Base-by-base conservation (phyloP, 2,797 vertebrate genomes). In the Cossypha caffra region DNA sequence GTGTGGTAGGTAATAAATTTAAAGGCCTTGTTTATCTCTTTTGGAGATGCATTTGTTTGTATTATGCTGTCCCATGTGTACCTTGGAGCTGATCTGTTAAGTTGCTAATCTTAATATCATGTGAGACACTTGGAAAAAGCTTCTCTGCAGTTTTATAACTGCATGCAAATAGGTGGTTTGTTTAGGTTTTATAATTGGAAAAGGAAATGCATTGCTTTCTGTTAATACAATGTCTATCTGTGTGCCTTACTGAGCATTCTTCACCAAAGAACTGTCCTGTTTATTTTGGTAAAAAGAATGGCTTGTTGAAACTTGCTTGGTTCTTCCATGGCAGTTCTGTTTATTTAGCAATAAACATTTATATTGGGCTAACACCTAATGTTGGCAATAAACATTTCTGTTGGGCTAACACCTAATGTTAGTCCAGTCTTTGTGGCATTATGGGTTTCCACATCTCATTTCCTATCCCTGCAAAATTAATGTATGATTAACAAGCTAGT, bases 321-420 rank as follows among this genome's bases (percentile, higher is more conserved):
- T 29, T 81, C 33, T 81, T 71, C 38, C 17, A 1, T 16, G 9
- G 13, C 67, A 71, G 24, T 69, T 73, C 25, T 82, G 21, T 76
- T 93, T 83, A 33, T 83, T 75, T 73, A 82, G 59, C 71, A 84
- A 17, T 79, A 69, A 79, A 26, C 21, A 45, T 59, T 74, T 83
- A 31, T 24, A 14, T 61, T 75, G 38, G 37, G 19, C 43, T 69
- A 43, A 80, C 31, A 40, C 29, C n/a, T 64, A 5, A 45, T 45
- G 42, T 62, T 72, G 75, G 50, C 76, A 68, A 25, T 83, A 50
- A 74, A 17, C 10, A 51, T 62, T 76, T 79, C 23, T 33, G 16
- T 72, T 67, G 43, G 31, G 20, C 40, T 73, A n/a, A 67, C 18
- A 48, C 29, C 28, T 68, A 6, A 29, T 33, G 31, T 37, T 47